Percentiles rank a stretch among this genome's conserved stretches.
Evolutionary conservation across 2,888 invertebrate species (phyloP).

Genomic region (Drosophila putrida): DNA sequence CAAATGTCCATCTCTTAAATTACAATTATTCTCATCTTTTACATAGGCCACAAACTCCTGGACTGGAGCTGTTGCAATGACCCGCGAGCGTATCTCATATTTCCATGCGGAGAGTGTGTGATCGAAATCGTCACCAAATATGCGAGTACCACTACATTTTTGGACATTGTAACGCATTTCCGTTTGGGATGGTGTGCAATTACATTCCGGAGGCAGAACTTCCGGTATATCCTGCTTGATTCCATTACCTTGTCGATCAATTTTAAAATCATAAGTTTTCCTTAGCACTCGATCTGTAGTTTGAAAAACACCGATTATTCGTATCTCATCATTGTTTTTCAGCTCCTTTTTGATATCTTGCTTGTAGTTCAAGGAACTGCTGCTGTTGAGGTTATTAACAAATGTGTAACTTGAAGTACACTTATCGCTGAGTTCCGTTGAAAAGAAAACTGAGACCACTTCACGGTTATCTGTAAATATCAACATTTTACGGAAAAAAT

Average conservation of each 20-base stretch:
- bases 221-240: background rate
- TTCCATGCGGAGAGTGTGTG: background rate
- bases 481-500: background rate
- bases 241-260: constrained; percentile 10
- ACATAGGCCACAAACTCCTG: constrained; percentile 31
- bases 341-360: constrained; percentile 9
- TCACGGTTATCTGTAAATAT: constrained; percentile 9
- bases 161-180: background rate
- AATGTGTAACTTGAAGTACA: constrained; percentile 7
- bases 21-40: background rate
- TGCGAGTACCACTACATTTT: background rate
- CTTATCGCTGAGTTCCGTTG: constrained; percentile 1
- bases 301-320: constrained; percentile 18
- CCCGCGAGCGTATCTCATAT: constrained; percentile 7
- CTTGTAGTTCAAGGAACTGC: background rate
- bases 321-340: constrained; percentile 2
- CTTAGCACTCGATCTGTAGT: background rate
- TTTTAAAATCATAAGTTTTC: constrained; percentile 7
- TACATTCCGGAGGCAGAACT: background rate
- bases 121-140: constrained; percentile 34
- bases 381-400: background rate
- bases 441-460: constrained; percentile 11
- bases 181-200: constrained; percentile 5
- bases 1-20: constrained; percentile 7
- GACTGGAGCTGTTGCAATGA: no score